Evolutionary conservation across 2,113 vertebrate species (phyloP).

Genomic region (Dipodomys stephensi): DNA sequence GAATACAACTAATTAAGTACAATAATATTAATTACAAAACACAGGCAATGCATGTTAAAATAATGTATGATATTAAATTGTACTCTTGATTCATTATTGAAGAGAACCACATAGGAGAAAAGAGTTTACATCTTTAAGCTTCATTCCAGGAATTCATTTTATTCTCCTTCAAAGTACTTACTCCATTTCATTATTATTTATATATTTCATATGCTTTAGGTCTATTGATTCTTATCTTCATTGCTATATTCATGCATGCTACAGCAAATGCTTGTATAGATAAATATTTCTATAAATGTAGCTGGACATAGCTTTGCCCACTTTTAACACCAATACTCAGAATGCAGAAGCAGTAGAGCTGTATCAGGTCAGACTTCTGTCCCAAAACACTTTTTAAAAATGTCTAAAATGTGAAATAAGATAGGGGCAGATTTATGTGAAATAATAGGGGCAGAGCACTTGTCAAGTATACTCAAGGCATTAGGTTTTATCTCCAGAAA

Average conservation of each 20-base stretch:
- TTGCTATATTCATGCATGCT: neutral
- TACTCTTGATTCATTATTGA: neutral
- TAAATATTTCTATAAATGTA: neutral
- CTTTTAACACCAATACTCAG: too few relatives aligned
- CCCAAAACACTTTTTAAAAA: too few relatives aligned
- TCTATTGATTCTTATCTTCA: neutral
- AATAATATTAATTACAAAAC: neutral
- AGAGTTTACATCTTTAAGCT: neutral
- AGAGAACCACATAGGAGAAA: neutral
- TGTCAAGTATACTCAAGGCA: neutral
- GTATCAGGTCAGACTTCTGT: too few relatives aligned
- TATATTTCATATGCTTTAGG: neutral
- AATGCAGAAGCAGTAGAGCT: too few relatives aligned
- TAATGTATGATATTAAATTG: neutral
- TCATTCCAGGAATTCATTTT: neutral
- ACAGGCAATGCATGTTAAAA: neutral
- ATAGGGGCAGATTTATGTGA: too few relatives aligned
- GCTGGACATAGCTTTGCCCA: neutral
- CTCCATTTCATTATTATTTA: neutral
- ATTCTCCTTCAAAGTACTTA: neutral
- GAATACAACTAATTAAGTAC: neutral
- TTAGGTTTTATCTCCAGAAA: neutral
- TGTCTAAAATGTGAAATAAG: too few relatives aligned
- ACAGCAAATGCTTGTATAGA: neutral
- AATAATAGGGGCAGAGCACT: neutral